phyloP scores from a whole-genome alignment of 2,113 vertebrate species.

The Rhinoderma darwinii region DNA sequence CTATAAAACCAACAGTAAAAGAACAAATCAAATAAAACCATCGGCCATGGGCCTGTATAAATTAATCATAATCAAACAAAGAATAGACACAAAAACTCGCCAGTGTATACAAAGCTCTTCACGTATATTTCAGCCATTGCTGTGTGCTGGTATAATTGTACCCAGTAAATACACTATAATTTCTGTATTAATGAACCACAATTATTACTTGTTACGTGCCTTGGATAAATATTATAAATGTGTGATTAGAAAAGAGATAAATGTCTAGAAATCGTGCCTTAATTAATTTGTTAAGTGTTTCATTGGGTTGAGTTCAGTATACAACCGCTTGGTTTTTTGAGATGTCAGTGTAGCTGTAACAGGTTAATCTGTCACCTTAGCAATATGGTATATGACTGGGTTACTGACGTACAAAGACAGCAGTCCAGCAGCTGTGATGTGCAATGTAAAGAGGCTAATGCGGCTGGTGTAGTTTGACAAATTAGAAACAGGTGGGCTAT shows the following conservation, averaged over 20 bases:
- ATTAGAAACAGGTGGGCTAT: conserved; percentile 72
- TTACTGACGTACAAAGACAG: conserved; percentile 8
- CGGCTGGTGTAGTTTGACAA: conserved; percentile 63
- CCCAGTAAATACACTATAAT: neutral
- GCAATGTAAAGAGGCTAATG: conserved; percentile 59
- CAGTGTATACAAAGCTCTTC: neutral
- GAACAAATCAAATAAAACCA: conserved; percentile 29
- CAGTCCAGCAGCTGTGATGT: conserved; percentile 51
- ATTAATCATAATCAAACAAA: conserved; percentile 17
- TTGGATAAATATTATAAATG: conserved; percentile 2
- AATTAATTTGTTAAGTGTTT: neutral
- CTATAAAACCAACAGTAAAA: conserved; percentile 33
- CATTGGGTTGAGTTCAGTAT: neutral
- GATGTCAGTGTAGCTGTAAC: neutral
- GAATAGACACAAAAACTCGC: neutral
- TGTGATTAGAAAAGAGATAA: neutral
- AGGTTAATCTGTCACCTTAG: conserved; percentile 9
- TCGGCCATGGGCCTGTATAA: conserved; percentile 34
- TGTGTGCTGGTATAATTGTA: neutral
- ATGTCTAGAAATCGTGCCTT: neutral
- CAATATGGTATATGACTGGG: conserved; percentile 14
- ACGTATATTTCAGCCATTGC: neutral
- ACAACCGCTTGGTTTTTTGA: neutral
- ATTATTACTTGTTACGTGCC: neutral
- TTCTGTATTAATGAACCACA: conserved; percentile 10